Base-by-base conservation (phyloP, 1,140 invertebrate genomes). In the Drosophila sulfurigaster region DNA sequence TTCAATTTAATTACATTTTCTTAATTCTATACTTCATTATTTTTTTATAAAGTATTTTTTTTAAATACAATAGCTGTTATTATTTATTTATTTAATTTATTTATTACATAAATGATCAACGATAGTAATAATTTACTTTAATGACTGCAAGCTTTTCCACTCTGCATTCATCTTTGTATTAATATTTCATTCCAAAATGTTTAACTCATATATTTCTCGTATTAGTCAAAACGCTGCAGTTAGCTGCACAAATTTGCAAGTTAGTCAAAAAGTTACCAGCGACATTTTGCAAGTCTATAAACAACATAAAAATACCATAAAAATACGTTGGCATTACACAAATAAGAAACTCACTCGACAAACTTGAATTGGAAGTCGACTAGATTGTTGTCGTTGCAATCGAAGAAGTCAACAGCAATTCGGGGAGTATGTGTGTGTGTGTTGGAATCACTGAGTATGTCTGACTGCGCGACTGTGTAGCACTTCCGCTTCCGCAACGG, bases 401-500 rank as follows among this genome's bases (percentile, higher is more conserved):
- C 65, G 65, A 74, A 69, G 16, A 45, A 68, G 64, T 56, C 60
- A 57, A 20, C 68, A 54, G 51, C 15, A 30, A 11, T 7, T 43
- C 20, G 30, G 46, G 46, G n/a, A 51, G 45, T 59, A 7, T 58
- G 13, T 58, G 32, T 43, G 15, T 52, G 51, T 65, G 41, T 49
- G 38, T 46, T 15, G 52, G 52, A 57, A 41, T 64, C 76, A 78
- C 48, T 78, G 68, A 81, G 78, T 78, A 70, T 69, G 79, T 80
- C 79, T 77, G 74, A 81, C 78, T 81, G 74, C 78, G 79, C 74
- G 75, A 78, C 79, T 81, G 79, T 74, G 78, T 78, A 73, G 78
- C 69, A 81, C 79, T 81, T 81, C 78, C 79, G 79, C 57, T 81
- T 81, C 79, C 74, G 78, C 46, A 78, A 81, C 79, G 79, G 79